Evolutionary conservation across 2,888 invertebrate species (phyloP).

Genomic region (Morinoia aosen): DNA sequence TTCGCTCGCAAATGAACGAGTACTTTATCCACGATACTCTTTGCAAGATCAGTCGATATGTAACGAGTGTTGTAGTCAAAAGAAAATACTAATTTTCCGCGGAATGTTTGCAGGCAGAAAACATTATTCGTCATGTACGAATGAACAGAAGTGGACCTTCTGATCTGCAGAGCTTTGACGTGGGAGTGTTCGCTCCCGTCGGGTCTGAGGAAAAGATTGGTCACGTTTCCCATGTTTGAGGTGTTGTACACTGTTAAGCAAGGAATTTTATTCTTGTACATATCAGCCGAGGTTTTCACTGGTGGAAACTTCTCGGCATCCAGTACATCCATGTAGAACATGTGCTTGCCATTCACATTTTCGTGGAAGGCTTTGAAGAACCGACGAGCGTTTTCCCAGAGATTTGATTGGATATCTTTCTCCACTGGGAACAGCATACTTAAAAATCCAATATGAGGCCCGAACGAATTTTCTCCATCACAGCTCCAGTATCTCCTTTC

Average conservation of each 20-base stretch:
- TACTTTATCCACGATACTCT: background rate
- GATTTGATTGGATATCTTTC: background rate
- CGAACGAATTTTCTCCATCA: conserved; percentile 31
- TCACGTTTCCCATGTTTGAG: conserved; percentile 55
- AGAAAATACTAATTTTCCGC: background rate
- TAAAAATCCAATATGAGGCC: conserved; percentile 51
- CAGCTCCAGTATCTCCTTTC: conserved; percentile 58
- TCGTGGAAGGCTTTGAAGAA: conserved; percentile 37
- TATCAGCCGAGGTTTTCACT: background rate
- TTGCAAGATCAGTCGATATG: conserved; percentile 5
- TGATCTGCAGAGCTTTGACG: background rate
- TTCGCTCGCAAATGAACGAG: background rate
- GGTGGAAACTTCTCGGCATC: background rate
- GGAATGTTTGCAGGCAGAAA: conserved; percentile 40
- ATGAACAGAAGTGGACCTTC: conserved; percentile 39
- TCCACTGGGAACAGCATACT: conserved; percentile 8
- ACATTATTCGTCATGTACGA: background rate
- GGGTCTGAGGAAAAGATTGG: background rate
- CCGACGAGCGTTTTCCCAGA: conserved; percentile 58
- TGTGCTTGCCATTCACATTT: background rate
- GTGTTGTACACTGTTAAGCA: conserved; percentile 15
- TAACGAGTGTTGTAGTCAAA: conserved; percentile 44
- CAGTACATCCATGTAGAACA: background rate
- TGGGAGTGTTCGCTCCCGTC: conserved; percentile 22
- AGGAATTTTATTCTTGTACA: background rate